Evolutionary conservation across 2,797 vertebrate species (phyloP).

Genomic region (Chaenodraco wilsoni): DNA sequence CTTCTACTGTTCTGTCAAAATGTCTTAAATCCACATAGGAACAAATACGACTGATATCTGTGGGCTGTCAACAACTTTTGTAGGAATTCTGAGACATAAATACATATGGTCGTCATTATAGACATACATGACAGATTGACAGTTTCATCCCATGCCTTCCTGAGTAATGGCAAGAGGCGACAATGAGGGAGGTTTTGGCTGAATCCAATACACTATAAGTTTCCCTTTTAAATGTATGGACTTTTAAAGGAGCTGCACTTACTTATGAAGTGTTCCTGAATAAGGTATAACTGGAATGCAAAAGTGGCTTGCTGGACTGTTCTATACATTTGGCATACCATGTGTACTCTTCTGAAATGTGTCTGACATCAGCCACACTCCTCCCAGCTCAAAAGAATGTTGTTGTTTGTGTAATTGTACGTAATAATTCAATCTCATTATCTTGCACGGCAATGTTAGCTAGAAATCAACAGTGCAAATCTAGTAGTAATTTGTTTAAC

Average conservation of each 20-base stretch:
- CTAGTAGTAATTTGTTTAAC: neutral
- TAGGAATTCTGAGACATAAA: constrained; percentile 8
- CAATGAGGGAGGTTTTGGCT: neutral
- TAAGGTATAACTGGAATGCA: neutral
- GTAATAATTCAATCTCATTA: neutral
- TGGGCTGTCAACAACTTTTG: neutral
- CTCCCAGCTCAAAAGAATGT: neutral
- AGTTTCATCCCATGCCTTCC: constrained; percentile 14
- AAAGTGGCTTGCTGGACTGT: neutral
- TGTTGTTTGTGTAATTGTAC: too few relatives aligned
- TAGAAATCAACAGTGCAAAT: neutral
- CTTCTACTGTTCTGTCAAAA: constrained; percentile 28
- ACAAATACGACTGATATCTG: constrained; percentile 13
- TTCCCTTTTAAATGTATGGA: constrained; percentile 2
- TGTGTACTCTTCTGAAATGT: neutral
- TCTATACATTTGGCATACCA: neutral
- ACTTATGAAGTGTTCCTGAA: neutral
- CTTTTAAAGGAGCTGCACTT: neutral
- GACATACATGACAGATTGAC: constrained; percentile 45
- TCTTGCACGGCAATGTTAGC: neutral
- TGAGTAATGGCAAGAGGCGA: constrained; percentile 21
- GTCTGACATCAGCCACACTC: neutral
- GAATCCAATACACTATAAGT: neutral
- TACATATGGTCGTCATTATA: constrained; percentile 25
- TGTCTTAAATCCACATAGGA: neutral